Percentiles rank a stretch among this genome's conserved stretches.
Evolutionary conservation across 1,140 invertebrate genomes (phyloP).

Genomic region (Eufriesea mexicana): DNA sequence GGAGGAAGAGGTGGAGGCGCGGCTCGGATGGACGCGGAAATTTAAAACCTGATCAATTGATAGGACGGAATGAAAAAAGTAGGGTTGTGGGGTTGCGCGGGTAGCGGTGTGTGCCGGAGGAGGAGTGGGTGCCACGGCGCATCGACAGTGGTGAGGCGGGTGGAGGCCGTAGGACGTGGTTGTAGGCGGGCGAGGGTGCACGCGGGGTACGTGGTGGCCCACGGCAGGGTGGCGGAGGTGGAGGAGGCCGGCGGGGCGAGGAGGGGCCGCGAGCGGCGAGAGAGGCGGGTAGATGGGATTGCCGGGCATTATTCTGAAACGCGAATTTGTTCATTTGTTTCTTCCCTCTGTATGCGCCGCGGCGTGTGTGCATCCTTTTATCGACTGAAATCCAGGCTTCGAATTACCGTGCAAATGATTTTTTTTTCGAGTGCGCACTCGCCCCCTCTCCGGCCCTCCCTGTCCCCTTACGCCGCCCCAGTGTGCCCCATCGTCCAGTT

Average conservation of each 20-base stretch:
- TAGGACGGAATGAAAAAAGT: slow-evolving; percentile 83
- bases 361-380: slow-evolving; percentile 82
- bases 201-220: slow-evolving; percentile 61
- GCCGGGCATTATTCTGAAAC: slow-evolving; percentile 83
- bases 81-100: slow-evolving; percentile 79
- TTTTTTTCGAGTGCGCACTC: slow-evolving; percentile 74
- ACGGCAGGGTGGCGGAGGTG: slow-evolving; percentile 35
- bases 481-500: slow-evolving; percentile 29
- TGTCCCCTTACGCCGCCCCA: background rate
- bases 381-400: slow-evolving; percentile 83
- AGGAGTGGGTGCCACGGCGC: slow-evolving; percentile 63
- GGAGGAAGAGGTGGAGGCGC: slow-evolving; percentile 72
- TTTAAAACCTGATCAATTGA: slow-evolving; percentile 84
- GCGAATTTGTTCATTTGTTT: slow-evolving; percentile 83
- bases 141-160: slow-evolving; percentile 58
- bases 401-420: slow-evolving; percentile 83
- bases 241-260: slow-evolving; percentile 29
- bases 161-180: slow-evolving; percentile 33
- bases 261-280: slow-evolving; percentile 47
- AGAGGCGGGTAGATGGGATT: slow-evolving; percentile 80
- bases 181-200: slow-evolving; percentile 45
- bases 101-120: slow-evolving; percentile 56
- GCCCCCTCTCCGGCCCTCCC: slow-evolving; percentile 32
- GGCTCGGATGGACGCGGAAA: slow-evolving; percentile 81
- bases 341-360: slow-evolving; percentile 81